These are phyloP conservation scores for Tadarida brasiliensis DNA, from an alignment of 2,797 vertebrate species.

Conservation along the genomic window DNA sequence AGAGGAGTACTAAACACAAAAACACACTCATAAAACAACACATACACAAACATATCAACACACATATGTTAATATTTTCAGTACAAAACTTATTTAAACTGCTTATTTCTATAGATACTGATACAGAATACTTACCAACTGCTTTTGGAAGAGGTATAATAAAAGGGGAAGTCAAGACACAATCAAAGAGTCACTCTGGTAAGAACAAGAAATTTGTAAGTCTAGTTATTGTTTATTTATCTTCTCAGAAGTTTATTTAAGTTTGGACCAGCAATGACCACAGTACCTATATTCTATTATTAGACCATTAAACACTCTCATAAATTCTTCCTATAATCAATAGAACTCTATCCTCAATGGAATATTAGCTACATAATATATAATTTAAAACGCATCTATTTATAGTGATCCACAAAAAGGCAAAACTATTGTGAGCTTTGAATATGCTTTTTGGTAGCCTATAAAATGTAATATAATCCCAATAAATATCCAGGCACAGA, in stretches of 20 bases:
- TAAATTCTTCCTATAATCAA: conserved; percentile 7
- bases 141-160: background rate
- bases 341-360: background rate
- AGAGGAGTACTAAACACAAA: too few relatives aligned
- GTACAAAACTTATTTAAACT: background rate
- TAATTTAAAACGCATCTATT: background rate
- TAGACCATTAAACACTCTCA: background rate
- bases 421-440: background rate
- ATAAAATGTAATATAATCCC: background rate
- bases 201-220: too few relatives aligned
- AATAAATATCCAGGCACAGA: background rate
- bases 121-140: background rate
- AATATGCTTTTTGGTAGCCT: background rate
- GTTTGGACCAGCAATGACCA: background rate
- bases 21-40: background rate
- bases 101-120: background rate
- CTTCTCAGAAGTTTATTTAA: background rate
- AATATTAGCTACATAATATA: background rate
- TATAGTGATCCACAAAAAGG: background rate
- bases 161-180: background rate
- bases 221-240: background rate
- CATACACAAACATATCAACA: background rate
- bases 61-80: background rate
- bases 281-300: background rate
- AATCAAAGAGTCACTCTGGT: background rate